These are phyloP conservation scores for Polyergus mexicanus DNA, from an alignment of 1,140 invertebrate species.

Conservation along the genomic window DNA sequence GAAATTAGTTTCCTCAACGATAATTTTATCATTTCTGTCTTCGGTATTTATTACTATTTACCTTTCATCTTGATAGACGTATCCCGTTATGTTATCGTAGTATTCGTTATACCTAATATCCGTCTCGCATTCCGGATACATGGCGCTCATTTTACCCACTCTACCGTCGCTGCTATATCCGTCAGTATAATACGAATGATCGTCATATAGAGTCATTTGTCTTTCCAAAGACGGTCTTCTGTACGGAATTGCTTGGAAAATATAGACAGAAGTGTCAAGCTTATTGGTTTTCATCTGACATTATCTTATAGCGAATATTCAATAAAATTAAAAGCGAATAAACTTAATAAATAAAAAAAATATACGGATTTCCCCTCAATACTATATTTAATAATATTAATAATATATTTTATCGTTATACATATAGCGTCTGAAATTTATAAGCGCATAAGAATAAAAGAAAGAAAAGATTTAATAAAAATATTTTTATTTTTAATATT, in stretches of 20 bases:
- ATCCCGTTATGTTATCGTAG: slow-evolving; percentile 84
- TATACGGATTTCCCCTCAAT: not conserved
- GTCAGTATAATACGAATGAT: slow-evolving; percentile 85
- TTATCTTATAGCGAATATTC: not conserved
- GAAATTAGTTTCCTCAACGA: not conserved
- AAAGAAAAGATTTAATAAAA: too few relatives aligned
- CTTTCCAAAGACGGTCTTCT: slow-evolving; percentile 92
- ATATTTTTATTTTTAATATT: not conserved
- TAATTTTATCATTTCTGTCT: not conserved
- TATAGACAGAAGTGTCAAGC: slow-evolving; percentile 8
- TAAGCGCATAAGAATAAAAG: too few relatives aligned
- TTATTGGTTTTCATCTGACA: not conserved
- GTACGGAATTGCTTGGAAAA: slow-evolving; percentile 82
- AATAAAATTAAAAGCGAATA: slow-evolving; percentile 1
- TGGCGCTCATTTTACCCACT: slow-evolving; percentile 81
- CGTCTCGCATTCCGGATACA: slow-evolving; percentile 83
- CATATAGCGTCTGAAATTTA: not conserved
- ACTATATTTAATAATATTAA: not conserved
- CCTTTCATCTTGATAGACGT: slow-evolving; percentile 87
- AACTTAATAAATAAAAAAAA: not conserved
- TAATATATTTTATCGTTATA: not conserved
- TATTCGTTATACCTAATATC: slow-evolving; percentile 84
- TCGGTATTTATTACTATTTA: slow-evolving; percentile 52
- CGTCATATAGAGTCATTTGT: slow-evolving; percentile 93
- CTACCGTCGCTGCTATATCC: slow-evolving; percentile 78